These are phyloP conservation scores for Morinoia aosen DNA, from an alignment of 2,888 invertebrate genomes.

Conservation along the genomic window DNA sequence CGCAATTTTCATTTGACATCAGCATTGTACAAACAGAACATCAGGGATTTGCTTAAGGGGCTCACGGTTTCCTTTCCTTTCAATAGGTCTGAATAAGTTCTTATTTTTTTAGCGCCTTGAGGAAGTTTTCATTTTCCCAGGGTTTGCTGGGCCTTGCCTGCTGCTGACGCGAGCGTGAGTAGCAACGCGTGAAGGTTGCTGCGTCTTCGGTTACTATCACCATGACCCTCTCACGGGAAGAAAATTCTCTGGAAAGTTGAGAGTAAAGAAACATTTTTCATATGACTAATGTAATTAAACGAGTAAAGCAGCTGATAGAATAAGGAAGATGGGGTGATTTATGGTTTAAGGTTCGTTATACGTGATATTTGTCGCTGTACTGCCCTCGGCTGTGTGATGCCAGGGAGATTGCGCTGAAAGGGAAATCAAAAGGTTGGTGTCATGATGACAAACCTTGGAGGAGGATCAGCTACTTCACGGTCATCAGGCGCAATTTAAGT, in stretches of 20 bases:
- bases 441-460: not conserved
- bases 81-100: not conserved
- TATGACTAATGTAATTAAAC: not conserved
- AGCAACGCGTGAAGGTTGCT: not conserved
- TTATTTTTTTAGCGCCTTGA: not conserved
- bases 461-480: not conserved
- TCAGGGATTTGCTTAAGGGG: not conserved
- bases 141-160: not conserved
- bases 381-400: not conserved
- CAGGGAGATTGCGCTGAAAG: not conserved
- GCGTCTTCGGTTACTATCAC: slow-evolving; percentile 12
- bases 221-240: slow-evolving; percentile 25
- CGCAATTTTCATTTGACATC: not conserved
- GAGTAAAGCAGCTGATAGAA: not conserved
- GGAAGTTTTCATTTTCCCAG: not conserved
- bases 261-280: not conserved
- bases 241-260: not conserved
- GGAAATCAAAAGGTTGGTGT: not conserved
- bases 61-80: not conserved
- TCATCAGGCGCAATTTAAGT: not conserved
- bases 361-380: not conserved
- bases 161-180: not conserved
- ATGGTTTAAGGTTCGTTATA: not conserved
- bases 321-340: not conserved
- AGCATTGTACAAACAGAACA: not conserved